Evolutionary conservation across 1,140 invertebrate genomes (phyloP), one percentile per base, ranked within the genome.

Genomic region (Heliconius nattereri): DNA sequence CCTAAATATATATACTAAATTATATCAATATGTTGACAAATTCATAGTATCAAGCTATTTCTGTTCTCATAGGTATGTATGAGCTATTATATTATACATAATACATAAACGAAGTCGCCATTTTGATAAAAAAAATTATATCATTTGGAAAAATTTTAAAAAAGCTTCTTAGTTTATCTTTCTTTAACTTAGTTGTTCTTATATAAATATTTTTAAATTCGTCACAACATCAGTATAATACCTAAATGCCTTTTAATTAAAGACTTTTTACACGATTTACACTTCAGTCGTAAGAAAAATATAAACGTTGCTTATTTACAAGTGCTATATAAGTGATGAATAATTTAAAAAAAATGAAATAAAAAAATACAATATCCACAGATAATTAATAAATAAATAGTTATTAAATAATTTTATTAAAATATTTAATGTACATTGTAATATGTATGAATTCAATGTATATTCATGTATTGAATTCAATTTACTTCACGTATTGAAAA

Each of bases 281-380:
- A 78, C 75, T 80, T 91, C 89, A 89, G 87, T 91, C 90, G 85
- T 90, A 91, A 87, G 85, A 88, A 90, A 91, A 87, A 88, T 66
- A 66, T 26, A 66, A 66, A 66, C 60, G 26, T 66, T 66, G 60
- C 60, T 66, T 66, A 66, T 66, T 66, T 66, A 66, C 60, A 66
- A 13, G 60, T 66, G 60, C 60, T 66, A 66, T 66, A 57, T 57
- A 57, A 57, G 26, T 66, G 26, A 66, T 29, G 60, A n/a, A 57
- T 57, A 26, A 66, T 26, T 60, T 3, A 60, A 60, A 60, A 26
- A 60, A 26, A 60, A 26, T 1, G 11, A 40, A 40, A 40, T 11
- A 40, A 45, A 66, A 26, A 66, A 60, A 60, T 60, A 60, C 23
- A 66, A 66, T 66, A 66, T 66, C 57, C 57, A 66, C 57, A 66